Evolutionary conservation across 2,797 vertebrate genomes (phyloP).

Genomic region (Enteromius viviparus): DNA sequence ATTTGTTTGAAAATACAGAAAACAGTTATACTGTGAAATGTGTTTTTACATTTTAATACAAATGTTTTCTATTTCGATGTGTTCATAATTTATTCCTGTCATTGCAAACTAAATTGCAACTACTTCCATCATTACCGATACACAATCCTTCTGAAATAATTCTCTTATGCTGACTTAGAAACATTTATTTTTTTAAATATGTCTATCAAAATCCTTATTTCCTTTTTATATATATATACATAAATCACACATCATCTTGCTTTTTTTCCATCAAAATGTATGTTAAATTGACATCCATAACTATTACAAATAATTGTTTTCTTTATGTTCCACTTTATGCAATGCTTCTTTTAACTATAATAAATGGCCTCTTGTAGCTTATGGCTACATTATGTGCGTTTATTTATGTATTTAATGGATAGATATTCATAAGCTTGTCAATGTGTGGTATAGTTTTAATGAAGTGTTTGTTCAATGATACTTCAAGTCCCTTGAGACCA

Average conservation of each 20-base stretch:
- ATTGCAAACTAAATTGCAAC: neutral
- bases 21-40: neutral
- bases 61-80: neutral
- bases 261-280: neutral
- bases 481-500: conserved; percentile 23
- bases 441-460: conserved; percentile 24
- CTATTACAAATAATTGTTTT: neutral
- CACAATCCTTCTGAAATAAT: neutral
- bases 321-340: neutral
- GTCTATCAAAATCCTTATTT: neutral
- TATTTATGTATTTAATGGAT: conserved; percentile 8
- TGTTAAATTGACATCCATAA: neutral
- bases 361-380: neutral
- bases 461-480: conserved; percentile 49
- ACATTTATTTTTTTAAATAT: too few relatives aligned
- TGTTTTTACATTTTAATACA: neutral
- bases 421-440: conserved; percentile 30
- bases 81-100: neutral
- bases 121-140: neutral
- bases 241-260: neutral
- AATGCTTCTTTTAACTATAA: neutral
- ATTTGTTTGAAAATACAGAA: neutral
- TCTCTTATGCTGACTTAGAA: neutral
- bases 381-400: neutral
- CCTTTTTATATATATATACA: too few relatives aligned